Evolutionary conservation across 1,140 invertebrate genomes (phyloP).

Genomic region (Akabosia matsudoensis): DNA sequence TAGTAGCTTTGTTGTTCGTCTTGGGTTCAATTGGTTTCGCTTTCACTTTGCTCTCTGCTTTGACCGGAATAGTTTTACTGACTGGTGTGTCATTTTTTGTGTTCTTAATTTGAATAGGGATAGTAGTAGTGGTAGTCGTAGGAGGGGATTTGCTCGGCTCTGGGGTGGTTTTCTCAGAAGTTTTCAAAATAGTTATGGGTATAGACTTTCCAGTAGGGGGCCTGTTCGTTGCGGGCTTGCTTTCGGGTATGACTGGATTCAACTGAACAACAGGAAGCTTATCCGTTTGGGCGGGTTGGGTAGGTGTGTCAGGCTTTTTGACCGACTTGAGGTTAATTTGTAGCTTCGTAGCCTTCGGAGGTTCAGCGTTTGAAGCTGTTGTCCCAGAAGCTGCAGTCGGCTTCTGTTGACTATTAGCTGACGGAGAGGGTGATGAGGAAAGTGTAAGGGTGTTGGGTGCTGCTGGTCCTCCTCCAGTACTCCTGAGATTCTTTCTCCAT

Average conservation of each 20-base stretch:
- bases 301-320: neutral
- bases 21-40: neutral
- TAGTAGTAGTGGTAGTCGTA: neutral
- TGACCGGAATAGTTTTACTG: conserved; percentile 25
- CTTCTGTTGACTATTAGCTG: neutral
- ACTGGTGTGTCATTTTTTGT: neutral
- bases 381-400: neutral
- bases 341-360: conserved; percentile 25
- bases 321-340: conserved; percentile 33
- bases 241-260: conserved; percentile 5
- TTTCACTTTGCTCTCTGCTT: conserved; percentile 15
- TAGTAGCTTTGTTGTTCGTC: neutral
- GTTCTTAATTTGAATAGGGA: neutral
- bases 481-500: conserved; percentile 27
- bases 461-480: neutral
- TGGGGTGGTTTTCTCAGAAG: neutral
- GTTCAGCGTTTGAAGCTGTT: neutral
- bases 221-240: neutral
- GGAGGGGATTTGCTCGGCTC: conserved; percentile 18
- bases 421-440: neutral
- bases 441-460: no score
- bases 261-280: conserved; percentile 4
- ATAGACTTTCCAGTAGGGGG: conserved; percentile 16
- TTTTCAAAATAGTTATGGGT: conserved; percentile 20
- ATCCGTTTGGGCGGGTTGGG: neutral